Evolutionary conservation across 2,113 vertebrate genomes (phyloP), one percentile per base, ranked within the genome.

Genomic region (Coptodon rendalli): DNA sequence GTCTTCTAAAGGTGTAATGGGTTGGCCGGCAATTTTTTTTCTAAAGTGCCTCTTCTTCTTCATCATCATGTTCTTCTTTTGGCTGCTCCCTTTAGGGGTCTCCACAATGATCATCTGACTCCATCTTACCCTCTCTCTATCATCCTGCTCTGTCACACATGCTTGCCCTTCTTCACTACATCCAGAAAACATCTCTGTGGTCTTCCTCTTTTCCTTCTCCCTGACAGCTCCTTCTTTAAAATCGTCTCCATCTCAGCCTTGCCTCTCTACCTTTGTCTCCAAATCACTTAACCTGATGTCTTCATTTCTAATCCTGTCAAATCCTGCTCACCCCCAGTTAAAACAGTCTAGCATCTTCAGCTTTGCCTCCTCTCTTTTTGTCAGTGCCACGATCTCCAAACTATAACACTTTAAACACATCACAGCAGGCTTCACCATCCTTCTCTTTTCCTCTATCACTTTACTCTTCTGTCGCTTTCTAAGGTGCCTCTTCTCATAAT

Each of bases 11-110:
- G 61, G 34, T 68, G 34, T 38, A 66, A 61, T 3, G 6, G 6
- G 61, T 17, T 68, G 31, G 29, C 5, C 1, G 1, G 6, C 6
- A 40, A n/a, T 11, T 66, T 7, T 3, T 66, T n/a, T n/a, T 13
- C 76, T 13, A 38, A 27, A 1, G 34, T 59, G 22, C 14, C 0
- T 27, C 22, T 5, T n/a, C 78, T 17, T 71, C 29, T 6, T 34
- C 59, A 3, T 63, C 29, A 63, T 66, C 31, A 7, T n/a, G 61
- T 66, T 66, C 61, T 63, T 63, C 66, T 71, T 71, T 71, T 0
- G 0, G 66, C 22, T 45, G 66, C 5, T 71, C 36, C 36, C 38
- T 24, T 43, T 27, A 71, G n/a, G 66, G 66, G 22, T 73, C 12
- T 43, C 0, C 66, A 73, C 13, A 27, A 16, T 14, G 5, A 73